Conservation (phyloP, 2,797 vertebrate species). For the Lepidocolaptes lacrymiger region DNA sequence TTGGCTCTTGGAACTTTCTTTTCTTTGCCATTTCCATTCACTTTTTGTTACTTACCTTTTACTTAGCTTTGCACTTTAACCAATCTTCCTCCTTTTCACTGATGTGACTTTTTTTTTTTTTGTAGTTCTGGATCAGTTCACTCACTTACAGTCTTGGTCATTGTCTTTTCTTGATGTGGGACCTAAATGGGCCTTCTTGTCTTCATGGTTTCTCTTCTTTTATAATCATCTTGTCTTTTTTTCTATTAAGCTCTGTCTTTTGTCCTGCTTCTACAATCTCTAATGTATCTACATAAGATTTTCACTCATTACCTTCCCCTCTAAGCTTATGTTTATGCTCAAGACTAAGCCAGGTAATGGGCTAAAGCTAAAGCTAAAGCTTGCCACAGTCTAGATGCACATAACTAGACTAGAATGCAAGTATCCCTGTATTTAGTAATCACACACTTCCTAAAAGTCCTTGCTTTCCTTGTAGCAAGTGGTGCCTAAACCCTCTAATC, state of each 20-base stretch:
- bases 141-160: background rate
- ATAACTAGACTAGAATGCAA: background rate
- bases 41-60: slow-evolving; percentile 12
- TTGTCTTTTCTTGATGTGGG: background rate
- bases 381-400: background rate
- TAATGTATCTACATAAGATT: background rate
- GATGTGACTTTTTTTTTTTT: background rate
- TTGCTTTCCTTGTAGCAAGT: background rate
- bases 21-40: slow-evolving; percentile 5
- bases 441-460: background rate
- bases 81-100: background rate
- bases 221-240: background rate
- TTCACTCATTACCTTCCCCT: background rate
- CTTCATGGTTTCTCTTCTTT: background rate
- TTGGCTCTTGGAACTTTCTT: background rate
- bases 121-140: slow-evolving; percentile 28
- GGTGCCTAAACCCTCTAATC: background rate
- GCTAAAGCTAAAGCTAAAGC: slow-evolving; percentile 4
- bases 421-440: background rate
- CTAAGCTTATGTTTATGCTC: background rate
- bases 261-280: background rate
- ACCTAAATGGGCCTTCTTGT: background rate
- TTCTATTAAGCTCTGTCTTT: background rate
- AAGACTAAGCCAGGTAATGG: background rate
- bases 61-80: slow-evolving; percentile 5